A percentile compares a stretch with the other conserved stretches of the same genome.
phyloP scores from a whole-genome alignment of 2,797 vertebrate species.

The Gila robusta region DNA sequence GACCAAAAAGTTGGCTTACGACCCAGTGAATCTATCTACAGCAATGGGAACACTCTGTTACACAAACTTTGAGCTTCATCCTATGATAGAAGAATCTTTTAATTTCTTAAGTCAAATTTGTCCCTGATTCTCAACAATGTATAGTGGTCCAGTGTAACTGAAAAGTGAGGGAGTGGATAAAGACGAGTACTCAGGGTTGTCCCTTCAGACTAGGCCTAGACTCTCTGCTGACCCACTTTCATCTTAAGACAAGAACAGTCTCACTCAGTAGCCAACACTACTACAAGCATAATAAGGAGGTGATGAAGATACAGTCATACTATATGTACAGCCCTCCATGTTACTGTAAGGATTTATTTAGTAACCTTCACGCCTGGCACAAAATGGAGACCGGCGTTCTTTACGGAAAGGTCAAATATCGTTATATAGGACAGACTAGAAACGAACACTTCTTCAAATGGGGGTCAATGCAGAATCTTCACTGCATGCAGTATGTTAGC shows the following conservation, averaged over 20 bases:
- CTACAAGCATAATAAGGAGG: background rate
- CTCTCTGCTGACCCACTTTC: slow-evolving; percentile 44
- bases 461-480: slow-evolving; percentile 31
- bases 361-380: background rate
- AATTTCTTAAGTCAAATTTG: background rate
- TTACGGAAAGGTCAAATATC: slow-evolving; percentile 34
- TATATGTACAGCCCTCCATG: background rate
- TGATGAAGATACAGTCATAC: background rate
- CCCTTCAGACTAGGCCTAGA: slow-evolving; percentile 45
- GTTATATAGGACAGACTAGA: slow-evolving; percentile 17
- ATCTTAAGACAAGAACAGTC: slow-evolving; percentile 12
- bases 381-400: slow-evolving; percentile 23
- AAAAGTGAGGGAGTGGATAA: slow-evolving; percentile 8
- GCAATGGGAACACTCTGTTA: background rate
- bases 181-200: slow-evolving; percentile 20
- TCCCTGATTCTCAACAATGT: background rate
- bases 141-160: background rate
- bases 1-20: background rate
- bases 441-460: background rate
- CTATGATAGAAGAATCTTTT: background rate
- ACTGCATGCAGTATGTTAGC: slow-evolving; percentile 12
- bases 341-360: slow-evolving; percentile 10
- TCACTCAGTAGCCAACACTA: background rate
- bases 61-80: background rate
- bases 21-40: slow-evolving; percentile 5